A percentile compares a stretch with the other conserved stretches of the same genome.
Conservation (phyloP, 1,140 invertebrate genomes). For the Cherax destructor region DNA sequence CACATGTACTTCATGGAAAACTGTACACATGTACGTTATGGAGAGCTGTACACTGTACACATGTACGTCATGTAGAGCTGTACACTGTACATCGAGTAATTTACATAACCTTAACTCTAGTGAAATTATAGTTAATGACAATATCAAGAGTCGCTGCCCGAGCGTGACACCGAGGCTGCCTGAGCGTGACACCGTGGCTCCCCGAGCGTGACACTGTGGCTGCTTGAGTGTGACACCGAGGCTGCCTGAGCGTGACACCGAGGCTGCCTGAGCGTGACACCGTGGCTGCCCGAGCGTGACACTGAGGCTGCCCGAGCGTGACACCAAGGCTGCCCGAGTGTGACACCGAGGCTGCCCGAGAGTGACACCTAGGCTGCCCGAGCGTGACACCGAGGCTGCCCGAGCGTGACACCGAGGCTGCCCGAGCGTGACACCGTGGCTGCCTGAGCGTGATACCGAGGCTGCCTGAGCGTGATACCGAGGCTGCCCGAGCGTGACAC, state of each 20-base stretch:
- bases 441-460: background rate
- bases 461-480: slow-evolving; percentile 15
- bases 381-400: slow-evolving; percentile 13
- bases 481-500: slow-evolving; percentile 15
- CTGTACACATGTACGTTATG: background rate
- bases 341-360: too few species aligned
- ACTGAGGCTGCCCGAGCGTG: background rate
- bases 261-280: background rate
- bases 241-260: slow-evolving; percentile 19
- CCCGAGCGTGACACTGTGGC: background rate
- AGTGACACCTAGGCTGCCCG: slow-evolving; percentile 9
- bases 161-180: slow-evolving; percentile 17
- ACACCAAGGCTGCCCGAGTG: slow-evolving; percentile 5
- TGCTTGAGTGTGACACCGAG: slow-evolving; percentile 13
- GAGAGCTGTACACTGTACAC: background rate
- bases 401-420: background rate
- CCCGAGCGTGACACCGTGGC: slow-evolving; percentile 16
- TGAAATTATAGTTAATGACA: slow-evolving; percentile 23
- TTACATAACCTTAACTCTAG: slow-evolving; percentile 54
- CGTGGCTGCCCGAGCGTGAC: too few species aligned
- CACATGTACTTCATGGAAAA: background rate
- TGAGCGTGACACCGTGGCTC: slow-evolving; percentile 9
- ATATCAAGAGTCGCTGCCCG: slow-evolving; percentile 19
- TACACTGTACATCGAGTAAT: slow-evolving; percentile 14
- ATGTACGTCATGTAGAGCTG: background rate